phyloP scores from a whole-genome alignment of 2,113 vertebrate genomes.

The Octodon degus region DNA sequence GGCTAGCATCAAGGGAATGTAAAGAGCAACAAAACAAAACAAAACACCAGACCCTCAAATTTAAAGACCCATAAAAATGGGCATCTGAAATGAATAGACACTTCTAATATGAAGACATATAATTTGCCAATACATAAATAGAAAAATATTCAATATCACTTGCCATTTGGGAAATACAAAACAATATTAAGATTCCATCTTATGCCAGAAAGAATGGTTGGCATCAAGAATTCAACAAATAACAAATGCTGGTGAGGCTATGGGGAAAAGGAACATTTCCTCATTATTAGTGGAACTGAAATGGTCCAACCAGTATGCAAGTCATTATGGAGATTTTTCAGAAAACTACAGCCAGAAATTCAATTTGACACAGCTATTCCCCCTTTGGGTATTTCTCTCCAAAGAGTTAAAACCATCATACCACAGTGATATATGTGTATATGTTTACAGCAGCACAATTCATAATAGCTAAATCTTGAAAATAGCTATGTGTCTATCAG shows the following conservation, averaged over 20 bases:
- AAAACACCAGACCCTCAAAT: too few relatives aligned
- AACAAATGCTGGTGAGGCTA: too few relatives aligned
- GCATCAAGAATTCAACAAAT: too few relatives aligned
- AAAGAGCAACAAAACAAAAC: too few relatives aligned
- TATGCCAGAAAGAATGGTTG: too few relatives aligned
- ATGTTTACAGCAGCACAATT: too few relatives aligned
- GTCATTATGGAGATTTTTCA: background rate
- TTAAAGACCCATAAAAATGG: too few relatives aligned
- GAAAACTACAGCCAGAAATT: background rate
- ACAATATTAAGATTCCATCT: too few relatives aligned
- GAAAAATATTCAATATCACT: too few relatives aligned
- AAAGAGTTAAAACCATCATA: background rate
- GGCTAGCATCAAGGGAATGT: background rate
- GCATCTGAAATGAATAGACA: background rate
- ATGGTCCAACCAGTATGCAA: background rate
- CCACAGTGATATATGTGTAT: background rate
- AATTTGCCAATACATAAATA: background rate
- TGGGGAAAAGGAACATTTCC: background rate
- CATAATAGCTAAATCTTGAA: background rate
- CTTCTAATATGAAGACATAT: background rate
- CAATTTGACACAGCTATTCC: background rate
- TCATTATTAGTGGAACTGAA: background rate
- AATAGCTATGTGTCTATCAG: background rate
- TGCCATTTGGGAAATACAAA: too few relatives aligned
- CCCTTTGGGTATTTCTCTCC: background rate